Conservation (phyloP, 1,140 invertebrate genomes). For the Heliconius hermathena region DNA sequence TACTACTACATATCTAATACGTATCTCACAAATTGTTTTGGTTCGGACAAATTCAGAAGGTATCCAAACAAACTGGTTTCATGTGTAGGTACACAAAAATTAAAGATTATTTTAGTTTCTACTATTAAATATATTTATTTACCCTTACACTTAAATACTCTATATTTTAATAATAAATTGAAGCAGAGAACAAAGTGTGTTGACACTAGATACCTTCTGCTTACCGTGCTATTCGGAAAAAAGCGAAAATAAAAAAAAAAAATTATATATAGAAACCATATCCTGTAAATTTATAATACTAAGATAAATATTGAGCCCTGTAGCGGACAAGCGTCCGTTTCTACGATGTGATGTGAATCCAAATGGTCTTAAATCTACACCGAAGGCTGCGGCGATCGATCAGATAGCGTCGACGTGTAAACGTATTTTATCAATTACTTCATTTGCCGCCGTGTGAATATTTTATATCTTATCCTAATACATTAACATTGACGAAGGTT, state of each 20-base stretch:
- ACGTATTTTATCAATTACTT: slow-evolving; percentile 15
- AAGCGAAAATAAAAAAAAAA: too few species aligned
- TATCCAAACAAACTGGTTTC: not conserved
- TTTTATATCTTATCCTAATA: not conserved
- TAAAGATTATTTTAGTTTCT: too few species aligned
- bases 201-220: too few species aligned
- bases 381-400: slow-evolving; percentile 37
- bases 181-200: too few species aligned
- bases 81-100: too few species aligned
- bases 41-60: not conserved
- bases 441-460: not conserved
- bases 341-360: slow-evolving; percentile 36
- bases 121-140: too few species aligned
- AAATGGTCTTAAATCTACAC: slow-evolving; percentile 30
- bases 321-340: not conserved
- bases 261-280: not conserved
- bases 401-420: slow-evolving; percentile 33
- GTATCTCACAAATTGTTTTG: not conserved
- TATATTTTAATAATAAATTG: too few species aligned
- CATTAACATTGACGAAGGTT: not conserved
- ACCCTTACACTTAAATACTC: too few species aligned
- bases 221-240: too few species aligned
- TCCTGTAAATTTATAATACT: not conserved
- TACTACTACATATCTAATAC: not conserved
- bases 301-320: not conserved